Conservation (phyloP, 1,140 invertebrate genomes). For the Andricus grossulariae region DNA sequence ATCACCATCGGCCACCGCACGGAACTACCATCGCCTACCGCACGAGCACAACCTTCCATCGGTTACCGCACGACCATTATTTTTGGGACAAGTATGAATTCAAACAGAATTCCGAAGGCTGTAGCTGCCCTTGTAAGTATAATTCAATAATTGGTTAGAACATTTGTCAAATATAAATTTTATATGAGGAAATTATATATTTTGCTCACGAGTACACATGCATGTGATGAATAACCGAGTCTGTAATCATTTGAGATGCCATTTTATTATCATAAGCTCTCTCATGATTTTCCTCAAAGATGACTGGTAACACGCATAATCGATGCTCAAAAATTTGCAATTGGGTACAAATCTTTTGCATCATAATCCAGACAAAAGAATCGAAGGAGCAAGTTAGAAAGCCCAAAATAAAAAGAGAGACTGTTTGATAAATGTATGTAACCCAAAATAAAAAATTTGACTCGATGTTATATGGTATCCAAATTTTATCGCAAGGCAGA, state of each 20-base stretch:
- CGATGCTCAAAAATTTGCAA: conserved; percentile 6
- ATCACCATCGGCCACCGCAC: no score
- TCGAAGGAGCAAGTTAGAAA: neutral
- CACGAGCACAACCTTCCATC: no score
- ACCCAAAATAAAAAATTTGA: neutral
- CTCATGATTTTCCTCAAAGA: neutral
- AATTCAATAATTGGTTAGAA: no score
- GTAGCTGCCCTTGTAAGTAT: no score
- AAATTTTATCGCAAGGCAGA: neutral
- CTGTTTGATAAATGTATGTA: neutral
- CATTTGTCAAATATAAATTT: no score
- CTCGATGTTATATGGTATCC: neutral
- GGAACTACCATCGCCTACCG: no score
- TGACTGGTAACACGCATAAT: neutral
- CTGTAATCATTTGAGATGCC: neutral
- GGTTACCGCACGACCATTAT: no score
- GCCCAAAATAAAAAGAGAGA: neutral
- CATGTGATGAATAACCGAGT: neutral
- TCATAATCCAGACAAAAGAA: neutral
- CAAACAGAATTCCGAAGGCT: no score
- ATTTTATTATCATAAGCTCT: neutral
- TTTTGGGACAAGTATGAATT: no score
- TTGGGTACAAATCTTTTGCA: neutral
- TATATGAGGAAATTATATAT: no score
- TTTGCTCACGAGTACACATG: neutral